phyloP scores from a whole-genome alignment of 2,797 vertebrate genomes.

The Scolopax bukidnonensis region DNA sequence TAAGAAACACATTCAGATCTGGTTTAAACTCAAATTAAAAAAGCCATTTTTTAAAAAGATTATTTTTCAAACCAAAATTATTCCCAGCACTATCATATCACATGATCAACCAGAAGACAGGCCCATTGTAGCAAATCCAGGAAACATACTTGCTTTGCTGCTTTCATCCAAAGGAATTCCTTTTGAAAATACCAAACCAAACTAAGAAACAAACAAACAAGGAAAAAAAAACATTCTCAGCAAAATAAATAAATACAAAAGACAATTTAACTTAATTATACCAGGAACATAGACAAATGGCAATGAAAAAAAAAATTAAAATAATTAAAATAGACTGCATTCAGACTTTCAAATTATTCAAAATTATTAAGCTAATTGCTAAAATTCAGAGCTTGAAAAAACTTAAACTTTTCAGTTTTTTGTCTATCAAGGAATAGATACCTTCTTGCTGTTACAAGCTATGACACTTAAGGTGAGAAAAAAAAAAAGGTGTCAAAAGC shows the following conservation, averaged over 20 bases:
- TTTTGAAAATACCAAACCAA: background rate
- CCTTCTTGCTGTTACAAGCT: conserved; percentile 36
- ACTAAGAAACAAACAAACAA: background rate
- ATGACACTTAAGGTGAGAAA: conserved; percentile 43
- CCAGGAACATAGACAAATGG: background rate
- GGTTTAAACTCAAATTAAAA: conserved; percentile 28
- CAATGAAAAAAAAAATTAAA: background rate
- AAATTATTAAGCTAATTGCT: conserved; percentile 53
- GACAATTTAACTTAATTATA: background rate
- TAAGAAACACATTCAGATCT: conserved; percentile 9
- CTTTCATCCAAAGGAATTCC: background rate
- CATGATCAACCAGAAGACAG: background rate
- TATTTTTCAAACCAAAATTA: conserved; percentile 51
- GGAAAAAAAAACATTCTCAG: background rate
- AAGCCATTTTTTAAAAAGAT: background rate
- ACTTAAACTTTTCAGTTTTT: conserved; percentile 35
- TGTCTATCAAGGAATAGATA: conserved; percentile 62
- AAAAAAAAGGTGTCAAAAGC: conserved; percentile 27
- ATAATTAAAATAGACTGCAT: background rate
- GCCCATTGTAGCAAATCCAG: background rate
- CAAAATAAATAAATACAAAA: background rate
- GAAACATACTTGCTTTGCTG: conserved; percentile 1
- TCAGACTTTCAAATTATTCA: background rate
- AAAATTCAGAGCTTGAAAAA: conserved; percentile 64
- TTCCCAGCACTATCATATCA: background rate